These are phyloP conservation scores for Conomelus anceps DNA, from an alignment of 2,888 invertebrate species.

Conservation along the genomic window DNA sequence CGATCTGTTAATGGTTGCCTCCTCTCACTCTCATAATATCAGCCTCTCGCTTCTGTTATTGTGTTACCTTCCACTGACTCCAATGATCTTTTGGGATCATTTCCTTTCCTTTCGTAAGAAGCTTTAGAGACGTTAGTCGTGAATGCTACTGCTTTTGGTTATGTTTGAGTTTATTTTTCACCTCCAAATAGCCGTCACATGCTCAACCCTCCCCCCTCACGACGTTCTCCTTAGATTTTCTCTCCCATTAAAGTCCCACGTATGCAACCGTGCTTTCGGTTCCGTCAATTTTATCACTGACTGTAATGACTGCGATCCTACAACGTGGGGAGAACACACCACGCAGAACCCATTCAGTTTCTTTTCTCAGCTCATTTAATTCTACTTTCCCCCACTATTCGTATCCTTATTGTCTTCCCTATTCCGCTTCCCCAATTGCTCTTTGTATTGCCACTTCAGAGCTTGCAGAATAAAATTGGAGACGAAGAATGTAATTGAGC, in stretches of 20 bases:
- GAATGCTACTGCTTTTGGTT: not conserved
- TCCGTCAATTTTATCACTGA: not conserved
- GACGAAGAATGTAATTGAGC: not conserved
- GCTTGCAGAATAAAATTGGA: not conserved
- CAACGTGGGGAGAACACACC: not conserved
- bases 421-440: not conserved
- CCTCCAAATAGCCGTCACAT: not conserved
- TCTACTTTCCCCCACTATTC: not conserved
- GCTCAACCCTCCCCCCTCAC: not conserved
- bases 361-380: not conserved
- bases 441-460: not conserved
- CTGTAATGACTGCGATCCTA: not conserved
- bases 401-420: not conserved
- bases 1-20: not conserved
- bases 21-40: not conserved
- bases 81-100: not conserved
- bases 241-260: not conserved
- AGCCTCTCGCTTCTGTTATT: not conserved
- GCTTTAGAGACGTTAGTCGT: not conserved
- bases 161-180: not conserved
- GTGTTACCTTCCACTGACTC: too few species aligned
- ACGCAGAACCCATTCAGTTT: not conserved
- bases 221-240: too few species aligned
- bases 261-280: not conserved
- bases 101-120: not conserved